Percentiles rank a stretch among this genome's conserved stretches.
Conservation (phyloP, 2,113 vertebrate species). For the Lophochroa leadbeateri region DNA sequence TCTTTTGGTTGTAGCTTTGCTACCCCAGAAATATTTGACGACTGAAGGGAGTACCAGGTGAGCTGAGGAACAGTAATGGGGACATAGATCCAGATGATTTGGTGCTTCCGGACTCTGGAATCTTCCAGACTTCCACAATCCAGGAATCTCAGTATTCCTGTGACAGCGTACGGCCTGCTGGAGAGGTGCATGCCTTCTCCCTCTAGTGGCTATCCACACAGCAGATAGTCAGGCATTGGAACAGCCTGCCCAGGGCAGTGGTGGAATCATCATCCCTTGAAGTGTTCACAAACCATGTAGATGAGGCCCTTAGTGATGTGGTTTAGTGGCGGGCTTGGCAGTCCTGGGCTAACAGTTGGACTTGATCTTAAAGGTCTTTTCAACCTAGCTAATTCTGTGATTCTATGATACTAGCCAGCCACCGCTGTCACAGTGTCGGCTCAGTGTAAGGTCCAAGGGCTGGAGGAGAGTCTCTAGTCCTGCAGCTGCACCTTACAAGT, state of each 20-base stretch:
- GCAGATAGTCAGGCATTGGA: background rate
- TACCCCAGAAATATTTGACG: background rate
- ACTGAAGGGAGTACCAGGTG: background rate
- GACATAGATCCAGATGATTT: background rate
- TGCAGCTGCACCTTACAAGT: background rate
- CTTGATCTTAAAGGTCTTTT: background rate
- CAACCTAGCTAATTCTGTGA: background rate
- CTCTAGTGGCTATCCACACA: background rate
- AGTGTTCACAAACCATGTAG: background rate
- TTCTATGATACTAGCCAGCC: background rate
- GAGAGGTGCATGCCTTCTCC: background rate
- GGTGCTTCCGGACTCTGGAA: background rate
- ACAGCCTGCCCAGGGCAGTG: background rate
- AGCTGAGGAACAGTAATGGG: background rate
- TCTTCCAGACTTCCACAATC: background rate
- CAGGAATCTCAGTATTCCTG: background rate
- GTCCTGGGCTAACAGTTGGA: background rate
- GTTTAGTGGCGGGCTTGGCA: background rate
- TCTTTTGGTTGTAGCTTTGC: background rate
- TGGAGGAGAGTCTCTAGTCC: background rate
- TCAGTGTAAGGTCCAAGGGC: no score
- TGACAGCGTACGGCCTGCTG: accelerated
- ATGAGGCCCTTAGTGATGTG: background rate
- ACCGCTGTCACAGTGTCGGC: background rate
- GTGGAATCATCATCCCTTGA: background rate